Base-by-base conservation (phyloP, 2,888 invertebrate species). In the Timema cristinae region DNA sequence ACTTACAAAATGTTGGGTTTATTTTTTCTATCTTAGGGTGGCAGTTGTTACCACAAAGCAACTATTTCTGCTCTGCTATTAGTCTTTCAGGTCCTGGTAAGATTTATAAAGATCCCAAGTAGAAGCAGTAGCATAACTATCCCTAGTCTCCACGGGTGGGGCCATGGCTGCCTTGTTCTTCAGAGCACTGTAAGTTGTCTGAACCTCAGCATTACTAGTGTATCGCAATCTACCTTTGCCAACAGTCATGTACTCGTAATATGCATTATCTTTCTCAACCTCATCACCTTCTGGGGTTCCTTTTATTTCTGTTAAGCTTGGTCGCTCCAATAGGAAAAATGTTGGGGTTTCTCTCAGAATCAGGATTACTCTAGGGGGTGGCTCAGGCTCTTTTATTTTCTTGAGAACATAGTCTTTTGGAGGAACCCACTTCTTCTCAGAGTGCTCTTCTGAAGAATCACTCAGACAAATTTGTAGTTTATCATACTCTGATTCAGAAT, bases 51-150 rank as follows among this genome's bases (percentile, higher is more conserved):
- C 32, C 32, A 32, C 32, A 32, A 32, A 32, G 32, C 32, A 13
- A 54, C 11, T 13, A 54, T n/a, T 11, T 13, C n/a, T 9, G 63
- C 63, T 13, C 32, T 52, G 7, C 6, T 54, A 13, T 52, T 16
- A 10, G 9, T 54, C 47, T 7, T 70, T 48, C 11, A 70, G 32
- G 32, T 71, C 59, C 50, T 61, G 51, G 47, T 68, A 71, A 51
- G 90, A 90, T 78, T 93, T 92, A 77, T 88, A 88, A 88, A 93
- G 91, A 77, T 92, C 91, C 87, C 91, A 93, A 78, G 89, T 85
- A 0, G 91, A 91, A 0, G 91, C 92, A 79, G 89, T 91, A 0
- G 88, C 85, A 2, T 84, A 84, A 5, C 85, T 85, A 77, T 90
- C 87, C 70, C 82, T 84, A 71, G 85, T 87, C 71, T 83, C 81